Evolutionary conservation across 1,140 invertebrate genomes (phyloP).

Genomic region (Drosophila sp.): DNA sequence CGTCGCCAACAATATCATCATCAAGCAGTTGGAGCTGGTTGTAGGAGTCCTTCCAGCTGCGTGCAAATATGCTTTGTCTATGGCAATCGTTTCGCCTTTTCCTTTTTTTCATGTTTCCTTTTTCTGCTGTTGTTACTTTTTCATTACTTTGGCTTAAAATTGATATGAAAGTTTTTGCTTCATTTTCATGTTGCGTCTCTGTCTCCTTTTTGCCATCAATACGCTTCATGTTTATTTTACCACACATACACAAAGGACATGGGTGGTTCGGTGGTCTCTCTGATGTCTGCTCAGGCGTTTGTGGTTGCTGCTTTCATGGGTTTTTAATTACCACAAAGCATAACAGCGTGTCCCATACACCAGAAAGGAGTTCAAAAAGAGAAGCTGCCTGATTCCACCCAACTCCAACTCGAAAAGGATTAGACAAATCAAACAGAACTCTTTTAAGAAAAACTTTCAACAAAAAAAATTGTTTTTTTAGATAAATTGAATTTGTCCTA

Average conservation of each 20-base stretch:
- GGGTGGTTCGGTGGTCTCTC: slow-evolving; percentile 9
- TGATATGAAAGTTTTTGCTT: slow-evolving; percentile 77
- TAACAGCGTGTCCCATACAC: slow-evolving; percentile 65
- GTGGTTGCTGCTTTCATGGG: slow-evolving; percentile 69
- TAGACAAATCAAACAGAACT: slow-evolving; percentile 4
- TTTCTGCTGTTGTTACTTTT: slow-evolving; percentile 69
- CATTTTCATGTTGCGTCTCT: slow-evolving; percentile 27
- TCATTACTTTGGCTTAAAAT: slow-evolving; percentile 81
- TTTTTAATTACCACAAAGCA: slow-evolving; percentile 78
- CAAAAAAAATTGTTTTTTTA: background rate
- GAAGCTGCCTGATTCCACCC: background rate
- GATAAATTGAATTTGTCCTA: too few relatives aligned
- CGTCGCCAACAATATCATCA: slow-evolving; percentile 70
- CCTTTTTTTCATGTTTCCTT: slow-evolving; percentile 23
- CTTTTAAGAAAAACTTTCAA: background rate
- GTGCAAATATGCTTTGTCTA: slow-evolving; percentile 80
- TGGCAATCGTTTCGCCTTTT: slow-evolving; percentile 60
- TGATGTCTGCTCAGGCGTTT: slow-evolving; percentile 57
- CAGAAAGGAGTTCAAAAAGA: slow-evolving; percentile 3
- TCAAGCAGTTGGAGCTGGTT: slow-evolving; percentile 22
- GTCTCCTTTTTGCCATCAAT: slow-evolving; percentile 58
- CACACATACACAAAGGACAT: slow-evolving; percentile 45
- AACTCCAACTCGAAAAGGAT: background rate
- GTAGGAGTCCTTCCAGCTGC: slow-evolving; percentile 53
- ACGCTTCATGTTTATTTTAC: slow-evolving; percentile 70